phyloP scores from a whole-genome alignment of 1,140 invertebrate genomes.

The Ctenoplectra terminalis region DNA sequence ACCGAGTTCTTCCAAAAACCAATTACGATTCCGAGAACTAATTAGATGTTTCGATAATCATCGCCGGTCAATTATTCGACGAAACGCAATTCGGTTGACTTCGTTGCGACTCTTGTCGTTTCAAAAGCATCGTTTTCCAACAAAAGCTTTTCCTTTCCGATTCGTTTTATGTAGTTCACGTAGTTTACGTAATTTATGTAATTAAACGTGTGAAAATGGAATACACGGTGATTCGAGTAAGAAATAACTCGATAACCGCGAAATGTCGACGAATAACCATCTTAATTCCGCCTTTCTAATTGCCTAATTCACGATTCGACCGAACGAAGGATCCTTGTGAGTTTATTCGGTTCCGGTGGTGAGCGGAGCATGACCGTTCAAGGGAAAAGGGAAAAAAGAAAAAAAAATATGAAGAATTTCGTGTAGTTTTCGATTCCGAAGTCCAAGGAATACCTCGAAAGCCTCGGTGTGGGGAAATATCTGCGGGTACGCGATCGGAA shows the following conservation, averaged over 20 bases:
- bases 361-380: neutral
- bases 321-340: neutral
- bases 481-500: slow-evolving; percentile 2
- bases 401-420: neutral
- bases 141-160: neutral
- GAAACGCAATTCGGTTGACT: neutral
- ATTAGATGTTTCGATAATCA: neutral
- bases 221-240: neutral
- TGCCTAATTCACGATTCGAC: neutral
- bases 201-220: neutral
- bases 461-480: slow-evolving; percentile 26
- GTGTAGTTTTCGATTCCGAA: neutral
- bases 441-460: neutral
- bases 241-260: neutral
- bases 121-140: neutral
- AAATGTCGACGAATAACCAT: neutral
- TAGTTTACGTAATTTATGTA: too few species aligned
- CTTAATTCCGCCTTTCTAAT: slow-evolving; percentile 31
- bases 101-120: neutral
- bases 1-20: neutral
- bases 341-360: neutral
- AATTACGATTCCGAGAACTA: neutral
- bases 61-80: neutral
- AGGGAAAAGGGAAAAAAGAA: neutral
- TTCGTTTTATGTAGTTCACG: neutral